Evolutionary conservation across 2,113 vertebrate species (phyloP).

Genomic region (Lamprotornis superbus): DNA sequence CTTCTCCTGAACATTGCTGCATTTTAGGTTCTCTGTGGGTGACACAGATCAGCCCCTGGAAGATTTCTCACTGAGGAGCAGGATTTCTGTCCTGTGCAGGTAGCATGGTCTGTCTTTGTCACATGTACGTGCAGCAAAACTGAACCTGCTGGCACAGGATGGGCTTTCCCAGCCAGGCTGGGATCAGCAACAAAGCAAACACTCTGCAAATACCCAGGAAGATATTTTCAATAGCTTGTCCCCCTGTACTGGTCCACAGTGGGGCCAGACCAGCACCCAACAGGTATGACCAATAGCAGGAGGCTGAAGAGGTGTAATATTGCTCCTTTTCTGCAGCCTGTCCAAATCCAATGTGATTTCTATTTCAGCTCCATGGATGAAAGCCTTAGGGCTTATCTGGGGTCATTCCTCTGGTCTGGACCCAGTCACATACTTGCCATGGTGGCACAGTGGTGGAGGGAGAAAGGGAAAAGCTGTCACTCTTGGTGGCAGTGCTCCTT

Average conservation of each 20-base stretch:
- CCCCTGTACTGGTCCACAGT: neutral
- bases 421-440: rapidly evolving
- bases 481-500: neutral
- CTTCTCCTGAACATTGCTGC: neutral
- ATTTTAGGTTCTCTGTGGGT: neutral
- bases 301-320: neutral
- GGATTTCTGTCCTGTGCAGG: neutral
- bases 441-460: neutral
- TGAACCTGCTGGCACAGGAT: neutral
- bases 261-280: neutral
- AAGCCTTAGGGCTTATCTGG: neutral
- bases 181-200: neutral
- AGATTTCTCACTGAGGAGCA: neutral
- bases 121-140: rapidly evolving
- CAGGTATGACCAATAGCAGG: neutral
- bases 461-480: neutral
- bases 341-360: neutral
- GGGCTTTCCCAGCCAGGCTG: neutral
- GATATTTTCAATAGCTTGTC: neutral
- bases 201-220: neutral
- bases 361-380: neutral
- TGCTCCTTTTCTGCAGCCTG: neutral
- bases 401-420: neutral
- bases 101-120: neutral
- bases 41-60: neutral